A percentile compares a stretch with the other conserved stretches of the same genome.
Conservation (phyloP, 2,888 invertebrate species). For the Gastrophysa polygoni region DNA sequence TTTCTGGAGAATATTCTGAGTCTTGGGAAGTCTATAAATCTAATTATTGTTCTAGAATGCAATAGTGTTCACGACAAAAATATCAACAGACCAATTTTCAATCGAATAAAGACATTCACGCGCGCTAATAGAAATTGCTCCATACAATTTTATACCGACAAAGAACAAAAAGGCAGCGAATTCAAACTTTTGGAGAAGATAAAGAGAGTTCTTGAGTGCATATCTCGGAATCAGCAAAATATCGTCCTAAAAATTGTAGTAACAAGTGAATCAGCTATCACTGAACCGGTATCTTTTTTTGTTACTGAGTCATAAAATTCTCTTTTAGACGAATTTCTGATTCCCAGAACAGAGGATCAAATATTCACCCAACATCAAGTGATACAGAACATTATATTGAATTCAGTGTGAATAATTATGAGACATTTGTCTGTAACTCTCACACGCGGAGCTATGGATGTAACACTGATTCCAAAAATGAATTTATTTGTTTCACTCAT, state of each 20-base stretch:
- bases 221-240: not conserved
- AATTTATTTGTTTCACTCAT: no score
- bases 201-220: not conserved
- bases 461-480: not conserved
- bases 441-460: not conserved
- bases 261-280: slow-evolving; percentile 4
- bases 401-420: not conserved
- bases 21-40: not conserved
- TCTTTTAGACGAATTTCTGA: slow-evolving; percentile 2
- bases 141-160: not conserved
- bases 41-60: not conserved
- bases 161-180: slow-evolving; percentile 6
- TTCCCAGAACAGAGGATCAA: not conserved
- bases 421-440: not conserved
- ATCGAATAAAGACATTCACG: not conserved
- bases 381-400: not conserved
- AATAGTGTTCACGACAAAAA: not conserved
- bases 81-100: not conserved
- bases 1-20: not conserved
- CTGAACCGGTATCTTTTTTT: slow-evolving; percentile 2
- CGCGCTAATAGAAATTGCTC: not conserved
- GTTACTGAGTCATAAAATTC: not conserved
- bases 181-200: not conserved
- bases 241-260: slow-evolving; percentile 3
- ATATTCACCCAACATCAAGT: slow-evolving; percentile 1